Evolutionary conservation across 2,797 vertebrate genomes (phyloP).

Genomic region (Pipistrellus pygmaeus): DNA sequence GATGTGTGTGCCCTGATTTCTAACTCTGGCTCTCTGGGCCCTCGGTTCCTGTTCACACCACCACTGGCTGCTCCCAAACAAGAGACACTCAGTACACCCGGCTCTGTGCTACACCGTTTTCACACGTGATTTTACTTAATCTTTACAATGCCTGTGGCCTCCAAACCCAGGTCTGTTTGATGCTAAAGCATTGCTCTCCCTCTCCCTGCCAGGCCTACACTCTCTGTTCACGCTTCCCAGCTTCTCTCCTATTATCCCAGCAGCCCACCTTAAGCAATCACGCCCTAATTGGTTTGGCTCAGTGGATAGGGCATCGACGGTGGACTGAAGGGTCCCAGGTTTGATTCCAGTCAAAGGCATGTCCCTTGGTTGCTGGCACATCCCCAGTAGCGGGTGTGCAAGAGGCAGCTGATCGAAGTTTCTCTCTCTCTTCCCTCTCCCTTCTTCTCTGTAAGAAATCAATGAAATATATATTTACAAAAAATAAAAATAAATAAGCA

Average conservation of each 20-base stretch:
- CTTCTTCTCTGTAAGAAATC: too few relatives aligned
- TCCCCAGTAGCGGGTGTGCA: too few relatives aligned
- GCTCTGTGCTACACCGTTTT: rapidly evolving
- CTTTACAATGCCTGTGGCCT: neutral
- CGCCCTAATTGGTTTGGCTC: too few relatives aligned
- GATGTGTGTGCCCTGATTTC: neutral
- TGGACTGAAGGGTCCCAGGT: too few relatives aligned
- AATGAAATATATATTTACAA: too few relatives aligned
- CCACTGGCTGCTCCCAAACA: neutral
- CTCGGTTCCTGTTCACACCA: rapidly evolving
- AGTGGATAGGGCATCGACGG: too few relatives aligned
- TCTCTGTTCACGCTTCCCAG: neutral
- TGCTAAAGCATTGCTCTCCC: rapidly evolving
- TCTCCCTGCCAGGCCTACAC: neutral
- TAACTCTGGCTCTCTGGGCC: neutral
- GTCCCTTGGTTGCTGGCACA: too few relatives aligned
- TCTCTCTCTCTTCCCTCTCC: too few relatives aligned
- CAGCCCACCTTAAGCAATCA: too few relatives aligned
- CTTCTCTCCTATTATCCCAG: neutral
- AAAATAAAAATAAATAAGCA: too few relatives aligned
- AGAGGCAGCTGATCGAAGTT: too few relatives aligned
- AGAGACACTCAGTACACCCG: neutral
- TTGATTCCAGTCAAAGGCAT: too few relatives aligned
- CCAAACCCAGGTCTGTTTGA: neutral
- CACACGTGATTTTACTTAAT: neutral